Percentiles rank a stretch among this genome's conserved stretches.
phyloP scores from a whole-genome alignment of 2,888 invertebrate genomes.

The Auanema freiburgensis region DNA sequence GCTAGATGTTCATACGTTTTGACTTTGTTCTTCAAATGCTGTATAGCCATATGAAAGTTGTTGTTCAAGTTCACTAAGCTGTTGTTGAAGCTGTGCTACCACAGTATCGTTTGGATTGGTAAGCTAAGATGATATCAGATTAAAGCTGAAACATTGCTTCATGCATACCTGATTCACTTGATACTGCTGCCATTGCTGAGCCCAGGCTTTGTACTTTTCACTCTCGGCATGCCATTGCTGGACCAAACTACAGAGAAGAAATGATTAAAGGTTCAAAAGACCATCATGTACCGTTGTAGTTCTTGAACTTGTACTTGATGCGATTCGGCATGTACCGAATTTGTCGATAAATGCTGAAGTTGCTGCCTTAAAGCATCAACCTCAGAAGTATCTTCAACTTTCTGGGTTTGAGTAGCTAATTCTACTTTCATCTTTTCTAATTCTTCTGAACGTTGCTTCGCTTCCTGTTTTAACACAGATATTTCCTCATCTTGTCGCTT shows the following conservation, averaged over 20 bases:
- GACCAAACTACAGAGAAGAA: constrained; percentile 23
- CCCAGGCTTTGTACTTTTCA: constrained; percentile 56
- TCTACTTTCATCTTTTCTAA: constrained; percentile 30
- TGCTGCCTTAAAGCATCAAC: no score
- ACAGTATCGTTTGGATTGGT: constrained; percentile 49
- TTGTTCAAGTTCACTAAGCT: constrained; percentile 52
- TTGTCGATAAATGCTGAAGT: no score
- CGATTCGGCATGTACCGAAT: no score
- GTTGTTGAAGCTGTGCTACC: constrained; percentile 49
- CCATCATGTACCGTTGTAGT: neutral
- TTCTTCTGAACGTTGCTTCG: constrained; percentile 39
- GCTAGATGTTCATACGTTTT: constrained; percentile 35
- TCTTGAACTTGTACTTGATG: neutral
- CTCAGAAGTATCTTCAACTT: no score
- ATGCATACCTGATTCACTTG: constrained; percentile 55
- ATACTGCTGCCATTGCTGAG: constrained; percentile 61
- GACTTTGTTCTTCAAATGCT: constrained; percentile 63
- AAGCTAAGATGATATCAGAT: constrained; percentile 25
- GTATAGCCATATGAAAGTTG: constrained; percentile 60
- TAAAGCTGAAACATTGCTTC: neutral
- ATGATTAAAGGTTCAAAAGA: neutral
- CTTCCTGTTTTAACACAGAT: constrained; percentile 52
- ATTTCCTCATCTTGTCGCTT: constrained; percentile 76
- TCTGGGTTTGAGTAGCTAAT: neutral
- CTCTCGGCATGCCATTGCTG: constrained; percentile 59